A percentile compares a stretch with the other conserved stretches of the same genome.
Evolutionary conservation across 2,113 vertebrate genomes (phyloP).

Genomic region (Oreocharis arfaki): DNA sequence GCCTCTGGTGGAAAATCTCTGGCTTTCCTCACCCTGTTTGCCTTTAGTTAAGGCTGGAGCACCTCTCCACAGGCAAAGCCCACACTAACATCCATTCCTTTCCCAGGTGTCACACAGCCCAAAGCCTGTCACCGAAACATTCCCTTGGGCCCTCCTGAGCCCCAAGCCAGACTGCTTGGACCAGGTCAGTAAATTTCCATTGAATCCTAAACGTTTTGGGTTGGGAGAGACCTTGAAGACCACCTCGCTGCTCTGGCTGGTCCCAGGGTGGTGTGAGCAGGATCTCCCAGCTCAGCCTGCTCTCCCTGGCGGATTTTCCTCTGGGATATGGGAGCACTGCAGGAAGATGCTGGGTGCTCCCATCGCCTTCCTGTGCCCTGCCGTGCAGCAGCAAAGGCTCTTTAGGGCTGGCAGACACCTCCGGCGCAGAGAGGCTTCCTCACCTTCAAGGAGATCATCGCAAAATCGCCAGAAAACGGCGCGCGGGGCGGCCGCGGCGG

Average conservation of each 20-base stretch:
- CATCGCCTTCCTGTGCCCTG: not conserved
- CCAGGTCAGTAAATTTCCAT: accelerated
- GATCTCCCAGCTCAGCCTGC: not conserved
- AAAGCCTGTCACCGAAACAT: accelerated
- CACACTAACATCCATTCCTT: not conserved
- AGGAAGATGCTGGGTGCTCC: not conserved
- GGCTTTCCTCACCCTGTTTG: not conserved
- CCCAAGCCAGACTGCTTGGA: accelerated
- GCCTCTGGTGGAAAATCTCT: not conserved
- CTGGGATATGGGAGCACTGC: not conserved
- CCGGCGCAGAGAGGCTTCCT: not conserved
- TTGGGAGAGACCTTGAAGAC: not conserved
- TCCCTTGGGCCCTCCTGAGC: accelerated
- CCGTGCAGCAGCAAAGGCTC: not conserved
- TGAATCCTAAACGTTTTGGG: not conserved
- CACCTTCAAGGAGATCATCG: not conserved
- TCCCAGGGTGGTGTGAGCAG: accelerated
- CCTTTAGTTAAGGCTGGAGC: not conserved
- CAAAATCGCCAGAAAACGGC: not conserved
- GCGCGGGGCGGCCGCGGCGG: not conserved
- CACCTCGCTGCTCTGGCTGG: accelerated
- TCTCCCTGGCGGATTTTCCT: not conserved
- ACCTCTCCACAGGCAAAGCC: not conserved
- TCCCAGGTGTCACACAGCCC: not conserved
- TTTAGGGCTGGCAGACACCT: not conserved